phyloP scores from a whole-genome alignment of 2,797 vertebrate species.

The Parambassis ranga region DNA sequence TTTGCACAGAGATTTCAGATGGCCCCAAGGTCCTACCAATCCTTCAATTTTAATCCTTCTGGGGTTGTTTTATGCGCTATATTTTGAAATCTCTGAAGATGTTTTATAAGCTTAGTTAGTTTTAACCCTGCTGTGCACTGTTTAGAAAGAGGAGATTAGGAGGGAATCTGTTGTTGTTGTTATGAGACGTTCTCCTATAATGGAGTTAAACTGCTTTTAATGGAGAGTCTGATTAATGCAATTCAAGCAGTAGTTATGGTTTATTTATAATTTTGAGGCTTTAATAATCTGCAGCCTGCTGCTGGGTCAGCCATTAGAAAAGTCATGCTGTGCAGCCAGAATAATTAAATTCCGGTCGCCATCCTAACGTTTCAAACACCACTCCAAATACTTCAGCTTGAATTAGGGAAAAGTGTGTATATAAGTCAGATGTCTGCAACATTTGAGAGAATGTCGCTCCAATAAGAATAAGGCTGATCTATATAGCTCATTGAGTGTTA shows the following conservation, averaged over 20 bases:
- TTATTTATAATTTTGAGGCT: conserved; percentile 7
- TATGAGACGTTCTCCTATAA: not conserved
- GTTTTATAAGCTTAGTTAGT: conserved; percentile 8
- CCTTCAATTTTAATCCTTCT: not conserved
- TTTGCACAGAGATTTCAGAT: not conserved
- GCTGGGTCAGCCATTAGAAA: not conserved
- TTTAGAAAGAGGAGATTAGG: not conserved
- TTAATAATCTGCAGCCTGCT: not conserved
- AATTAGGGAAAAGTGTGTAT: not conserved
- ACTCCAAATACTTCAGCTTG: not conserved
- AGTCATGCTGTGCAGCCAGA: not conserved
- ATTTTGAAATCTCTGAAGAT: not conserved
- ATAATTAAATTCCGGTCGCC: not conserved
- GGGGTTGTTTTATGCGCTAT: not conserved
- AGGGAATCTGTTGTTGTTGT: not conserved
- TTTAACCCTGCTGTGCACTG: not conserved
- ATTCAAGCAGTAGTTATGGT: not conserved
- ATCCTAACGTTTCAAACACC: not conserved
- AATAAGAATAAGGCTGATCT: not conserved
- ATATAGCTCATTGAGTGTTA: not conserved
- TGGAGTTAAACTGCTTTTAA: not conserved
- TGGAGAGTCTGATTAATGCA: not conserved
- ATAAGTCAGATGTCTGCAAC: not conserved
- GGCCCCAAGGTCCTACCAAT: not conserved
- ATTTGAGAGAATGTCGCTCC: not conserved